Conservation (phyloP, 2,113 vertebrate genomes). For the Nibea coibor region DNA sequence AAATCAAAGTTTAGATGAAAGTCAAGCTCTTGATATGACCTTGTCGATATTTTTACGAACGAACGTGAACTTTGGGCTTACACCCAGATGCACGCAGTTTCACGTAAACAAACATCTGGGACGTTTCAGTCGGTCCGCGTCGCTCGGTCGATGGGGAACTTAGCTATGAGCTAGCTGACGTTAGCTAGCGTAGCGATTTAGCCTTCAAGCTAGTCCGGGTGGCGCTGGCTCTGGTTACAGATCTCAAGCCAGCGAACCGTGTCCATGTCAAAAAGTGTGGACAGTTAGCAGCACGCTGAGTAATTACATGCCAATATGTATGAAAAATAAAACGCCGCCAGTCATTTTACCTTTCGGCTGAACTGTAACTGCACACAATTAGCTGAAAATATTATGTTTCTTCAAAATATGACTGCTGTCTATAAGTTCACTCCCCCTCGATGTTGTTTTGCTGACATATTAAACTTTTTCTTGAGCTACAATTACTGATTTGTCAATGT, state of each 20-base stretch:
- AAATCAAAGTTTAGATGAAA: conserved; percentile 49
- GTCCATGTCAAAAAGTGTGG: conserved; percentile 60
- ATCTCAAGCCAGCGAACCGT: conserved; percentile 11
- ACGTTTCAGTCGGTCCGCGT: neutral
- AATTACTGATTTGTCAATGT: conserved; percentile 79
- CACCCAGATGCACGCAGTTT: fast-evolving
- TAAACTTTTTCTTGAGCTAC: conserved; percentile 63
- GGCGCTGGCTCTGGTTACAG: neutral
- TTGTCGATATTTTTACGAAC: fast-evolving
- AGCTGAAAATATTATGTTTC: conserved; percentile 63
- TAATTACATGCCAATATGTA: neutral
- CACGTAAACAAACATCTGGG: too few relatives aligned
- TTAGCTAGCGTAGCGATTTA: conserved; percentile 48
- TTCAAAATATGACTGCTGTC: conserved; percentile 90
- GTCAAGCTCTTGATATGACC: conserved; percentile 20
- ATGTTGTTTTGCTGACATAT: conserved; percentile 81
- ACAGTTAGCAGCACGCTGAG: conserved; percentile 26
- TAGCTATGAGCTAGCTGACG: conserved; percentile 57
- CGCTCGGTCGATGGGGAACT: conserved; percentile 30
- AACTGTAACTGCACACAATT: conserved; percentile 60
- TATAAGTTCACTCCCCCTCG: conserved; percentile 85
- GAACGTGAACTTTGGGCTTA: neutral
- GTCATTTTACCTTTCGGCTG: conserved; percentile 77
- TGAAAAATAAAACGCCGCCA: neutral
- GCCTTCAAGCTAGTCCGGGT: conserved; percentile 45